Conservation (phyloP, 2,888 invertebrate species). For the Perithous albicinctus region DNA sequence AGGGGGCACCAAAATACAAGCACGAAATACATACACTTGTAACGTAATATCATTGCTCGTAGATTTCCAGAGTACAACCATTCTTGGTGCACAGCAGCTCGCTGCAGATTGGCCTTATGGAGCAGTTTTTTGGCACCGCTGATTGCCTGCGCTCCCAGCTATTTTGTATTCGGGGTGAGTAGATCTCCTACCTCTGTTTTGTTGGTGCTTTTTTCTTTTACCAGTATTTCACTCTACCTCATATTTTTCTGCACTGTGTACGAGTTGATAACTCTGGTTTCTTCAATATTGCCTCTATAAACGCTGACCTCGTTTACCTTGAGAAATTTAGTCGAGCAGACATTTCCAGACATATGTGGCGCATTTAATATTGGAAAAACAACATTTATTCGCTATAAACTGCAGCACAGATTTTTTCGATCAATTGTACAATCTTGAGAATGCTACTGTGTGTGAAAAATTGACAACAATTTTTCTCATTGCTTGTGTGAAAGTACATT, state of each 20-base stretch:
- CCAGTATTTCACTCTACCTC: neutral
- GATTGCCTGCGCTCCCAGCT: slow-evolving; percentile 93
- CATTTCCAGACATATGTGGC: neutral
- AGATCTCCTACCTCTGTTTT: neutral
- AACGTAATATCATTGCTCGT: slow-evolving; percentile 71
- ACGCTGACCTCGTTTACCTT: slow-evolving; percentile 14
- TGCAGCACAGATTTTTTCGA: neutral
- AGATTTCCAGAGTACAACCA: slow-evolving; percentile 92
- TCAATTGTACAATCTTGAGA: slow-evolving; percentile 17
- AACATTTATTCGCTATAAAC: neutral
- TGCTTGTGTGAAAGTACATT: neutral
- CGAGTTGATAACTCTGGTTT: neutral
- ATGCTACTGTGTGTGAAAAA: neutral
- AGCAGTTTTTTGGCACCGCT: slow-evolving; percentile 92
- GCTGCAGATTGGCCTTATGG: slow-evolving; percentile 91
- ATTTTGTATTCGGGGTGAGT: slow-evolving; percentile 88
- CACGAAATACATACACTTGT: neutral
- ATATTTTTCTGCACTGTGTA: neutral
- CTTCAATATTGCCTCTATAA: neutral
- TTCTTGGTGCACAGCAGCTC: slow-evolving; percentile 90
- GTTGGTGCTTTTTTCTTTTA: slow-evolving; percentile 7
- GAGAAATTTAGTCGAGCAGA: neutral
- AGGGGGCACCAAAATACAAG: neutral
- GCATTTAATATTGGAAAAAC: slow-evolving; percentile 10
- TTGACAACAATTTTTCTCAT: neutral